Evolutionary conservation across 1,140 invertebrate species (phyloP), one percentile per base, ranked within the genome.

Genomic region (Dreissena rostriformis): DNA sequence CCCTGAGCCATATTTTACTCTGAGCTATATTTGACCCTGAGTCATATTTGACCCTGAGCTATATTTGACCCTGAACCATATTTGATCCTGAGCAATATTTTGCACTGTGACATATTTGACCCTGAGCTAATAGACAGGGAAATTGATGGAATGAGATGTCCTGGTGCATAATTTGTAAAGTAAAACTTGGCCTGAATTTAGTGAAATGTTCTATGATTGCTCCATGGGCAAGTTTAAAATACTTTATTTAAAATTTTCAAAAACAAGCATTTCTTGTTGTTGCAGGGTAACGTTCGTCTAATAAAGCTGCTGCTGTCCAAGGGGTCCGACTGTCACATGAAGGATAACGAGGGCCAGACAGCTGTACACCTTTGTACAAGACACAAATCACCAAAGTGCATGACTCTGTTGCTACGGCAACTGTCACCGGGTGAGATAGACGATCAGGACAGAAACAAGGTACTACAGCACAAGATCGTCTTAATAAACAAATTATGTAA

Each of bases 391-490:
- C 85, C 91, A 12, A 93, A 93, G 86, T 93, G 93, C 88, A 91
- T 94, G 87, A 87, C 90, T 0, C 78, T 93, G 73, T 86, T 94
- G 61, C 87, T 93, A 61, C 90, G 93, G 82, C 91, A 93, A 65
- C 88, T 93, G 24, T 88, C 89, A 55, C 91, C 91, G 19, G 92
- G 92, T 11, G 93, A 93, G 84, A 90, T 94, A 55, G 93, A 94
- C 88, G 91, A 93, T 80, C 93, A 93, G 82, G 93, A 94, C 83
- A 92, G 91, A 72, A 93, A 92, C 81, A 93, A 93, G 88, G 92
- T 93, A 82, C 53, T 51, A 19, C n/a, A 8, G 2, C 39, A 39
- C 8, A 8, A 39, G 19, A 65, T 70, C 85, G 57, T 39, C 26
- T n/a, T 2, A n/a, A n/a, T 74, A 11, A 49, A 63, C 17, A n/a